Base-by-base conservation (phyloP, 2,113 vertebrate species). In the Panthera uncia region DNA sequence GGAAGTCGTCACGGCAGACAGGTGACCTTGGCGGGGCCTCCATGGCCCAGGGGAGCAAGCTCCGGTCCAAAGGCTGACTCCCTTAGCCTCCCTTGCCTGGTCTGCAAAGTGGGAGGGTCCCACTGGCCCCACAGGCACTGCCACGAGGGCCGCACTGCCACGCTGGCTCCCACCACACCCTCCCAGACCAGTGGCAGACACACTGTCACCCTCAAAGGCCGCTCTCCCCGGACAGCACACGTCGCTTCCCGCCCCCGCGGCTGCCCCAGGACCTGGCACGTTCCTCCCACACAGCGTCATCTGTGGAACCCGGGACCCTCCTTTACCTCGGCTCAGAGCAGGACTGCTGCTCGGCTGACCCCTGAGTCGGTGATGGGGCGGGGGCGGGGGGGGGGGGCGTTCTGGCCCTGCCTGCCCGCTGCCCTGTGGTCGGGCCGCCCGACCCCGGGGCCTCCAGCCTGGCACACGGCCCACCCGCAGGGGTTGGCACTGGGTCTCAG, bases 401-500 rank as follows among this genome's bases (percentile, higher is more conserved):
- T n/a, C n/a, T n/a, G 23, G 38, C 10, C 19, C 71, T 15, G 3
- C 29, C 71, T 33, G 29, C 69, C 86, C 87, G 18, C 71, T 10
- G 74, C 13, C 29, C 87, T 38, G 19, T 0, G 0, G 61, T 18
- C 38, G 4, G 19, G 52, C 69, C 9, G 2, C 50, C 66, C 0
- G 7, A 31, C 50, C 41, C 68, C 27, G 21, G 6, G 7, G 36
- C 69, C 36, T 13, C 50, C 50, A 33, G 69, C 36, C 71, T 16
- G 55, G 36, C 83, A 23, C 31, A 2, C 13, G 29, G 55, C 69
- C 31, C 18, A 6, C 27, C 38, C 8, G 4, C 25, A 21, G 29
- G 31, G 38, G 38, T 18, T 2, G 0, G 57, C 33, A 9, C 19
- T 12, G 5, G 29, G 38, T 27, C 52, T 76, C 0, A 0, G 33